Base-by-base conservation (phyloP, 2,888 invertebrate genomes). In the Drosophila paucipuncta region DNA sequence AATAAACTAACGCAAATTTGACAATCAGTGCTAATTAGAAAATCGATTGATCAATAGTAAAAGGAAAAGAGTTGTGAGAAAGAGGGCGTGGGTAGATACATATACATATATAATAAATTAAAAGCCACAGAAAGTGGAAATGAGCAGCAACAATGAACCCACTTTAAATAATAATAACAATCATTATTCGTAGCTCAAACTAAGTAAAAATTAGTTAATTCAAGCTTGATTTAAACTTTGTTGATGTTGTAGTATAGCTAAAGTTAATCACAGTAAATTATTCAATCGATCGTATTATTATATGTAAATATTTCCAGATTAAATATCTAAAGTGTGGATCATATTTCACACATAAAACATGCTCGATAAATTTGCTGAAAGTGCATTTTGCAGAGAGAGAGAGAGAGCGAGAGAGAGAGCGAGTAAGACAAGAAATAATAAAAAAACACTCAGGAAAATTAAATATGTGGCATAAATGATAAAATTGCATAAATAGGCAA, bases 401-500 rank as follows among this genome's bases (percentile, higher is more conserved):
- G 9, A 31, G 9, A 41, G 22, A 22, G 22, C 22, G 22, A 30
- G n/a, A n/a, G 16, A 16, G 37, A 6, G 22, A n/a, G 16, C 7
- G 35, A 18, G 13, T 2, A 25, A 2, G 31, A 13, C 30, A 25
- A 41, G n/a, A 43, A 22, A 65, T 37, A 30, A 49, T 6, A 55
- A 30, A 22, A 49, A 30, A 49, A 33, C n/a, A 35, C 25, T 43
- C 35, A 52, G 18, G 13, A 25, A 39, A 41, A 10, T 18, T 11
- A 58, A 39, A 47, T 54, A 57, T 68, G 67, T 67, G 84, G 84
- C 70, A 73, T 49, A 67, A 75, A 66, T 68, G 85, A 74, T 81
- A 70, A 85, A 85, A 90, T 87, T 87, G 86, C 86, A 90, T 87
- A 87, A 86, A 90, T 83, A 90, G 77, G 84, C 86, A 87, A 87